Evolutionary conservation across 1,140 invertebrate species (phyloP).

Genomic region (Aphidius gifuensis): DNA sequence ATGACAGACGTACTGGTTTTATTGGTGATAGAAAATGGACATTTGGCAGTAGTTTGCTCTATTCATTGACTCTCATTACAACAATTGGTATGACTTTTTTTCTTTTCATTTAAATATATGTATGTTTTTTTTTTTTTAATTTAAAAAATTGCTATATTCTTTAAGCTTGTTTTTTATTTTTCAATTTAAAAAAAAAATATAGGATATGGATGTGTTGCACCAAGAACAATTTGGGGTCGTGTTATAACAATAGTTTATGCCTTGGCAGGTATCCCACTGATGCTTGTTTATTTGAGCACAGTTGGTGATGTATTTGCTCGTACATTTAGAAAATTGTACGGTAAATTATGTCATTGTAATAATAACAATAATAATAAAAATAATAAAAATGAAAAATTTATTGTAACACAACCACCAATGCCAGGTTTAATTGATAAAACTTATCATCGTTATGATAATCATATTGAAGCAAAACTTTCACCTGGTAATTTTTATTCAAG

Average conservation of each 20-base stretch:
- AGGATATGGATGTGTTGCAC: slow-evolving; percentile 92
- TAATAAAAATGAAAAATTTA: slow-evolving; percentile 13
- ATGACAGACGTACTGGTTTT: slow-evolving; percentile 15
- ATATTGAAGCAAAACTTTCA: slow-evolving; percentile 41
- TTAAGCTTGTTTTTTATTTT: too few relatives aligned
- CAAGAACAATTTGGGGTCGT: slow-evolving; percentile 80
- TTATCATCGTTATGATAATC: slow-evolving; percentile 48
- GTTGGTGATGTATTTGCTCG: slow-evolving; percentile 74
- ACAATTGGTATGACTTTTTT: slow-evolving; percentile 74
- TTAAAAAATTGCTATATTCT: background rate
- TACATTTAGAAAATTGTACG: slow-evolving; percentile 59
- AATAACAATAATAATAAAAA: slow-evolving; percentile 19
- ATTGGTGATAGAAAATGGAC: slow-evolving; percentile 71
- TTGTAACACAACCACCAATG: slow-evolving; percentile 21
- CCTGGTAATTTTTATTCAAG: slow-evolving; percentile 27
- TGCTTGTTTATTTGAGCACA: slow-evolving; percentile 84
- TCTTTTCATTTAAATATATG: background rate
- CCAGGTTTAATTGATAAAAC: slow-evolving; percentile 26
- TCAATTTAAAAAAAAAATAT: background rate
- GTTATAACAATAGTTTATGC: slow-evolving; percentile 87
- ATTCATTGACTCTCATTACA: slow-evolving; percentile 92
- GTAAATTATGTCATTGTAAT: slow-evolving; percentile 49
- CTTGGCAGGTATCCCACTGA: slow-evolving; percentile 83
- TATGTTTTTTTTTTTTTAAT: background rate
- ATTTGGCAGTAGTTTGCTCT: slow-evolving; percentile 88